Percentiles rank a stretch among this genome's conserved stretches.
These are phyloP conservation scores for Himalopsyche japonica DNA, from an alignment of 2,888 invertebrate species.

Conservation along the genomic window DNA sequence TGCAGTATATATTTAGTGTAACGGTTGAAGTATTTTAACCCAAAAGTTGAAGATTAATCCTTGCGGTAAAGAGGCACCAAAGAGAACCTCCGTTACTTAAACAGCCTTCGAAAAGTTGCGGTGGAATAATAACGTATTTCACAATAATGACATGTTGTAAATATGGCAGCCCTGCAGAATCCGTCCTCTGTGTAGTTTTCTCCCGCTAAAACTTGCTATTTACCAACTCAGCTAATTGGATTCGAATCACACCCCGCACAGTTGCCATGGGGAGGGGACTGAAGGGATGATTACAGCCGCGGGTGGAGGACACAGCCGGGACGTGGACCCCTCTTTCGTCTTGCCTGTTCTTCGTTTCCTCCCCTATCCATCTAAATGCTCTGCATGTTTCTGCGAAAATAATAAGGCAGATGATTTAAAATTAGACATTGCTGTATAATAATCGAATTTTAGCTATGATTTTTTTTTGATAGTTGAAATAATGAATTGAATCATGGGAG, in stretches of 20 bases:
- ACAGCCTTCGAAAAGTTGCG: background rate
- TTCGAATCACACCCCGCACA: constrained; percentile 29
- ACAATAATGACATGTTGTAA: background rate
- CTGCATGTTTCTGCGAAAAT: constrained; percentile 13
- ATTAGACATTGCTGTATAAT: background rate
- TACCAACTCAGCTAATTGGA: constrained; percentile 35
- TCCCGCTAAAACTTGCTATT: constrained; percentile 15
- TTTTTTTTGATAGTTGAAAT: no score
- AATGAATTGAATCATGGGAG: no score
- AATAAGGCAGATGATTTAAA: constrained; percentile 5
- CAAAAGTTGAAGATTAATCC: no score
- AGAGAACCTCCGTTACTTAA: no score
- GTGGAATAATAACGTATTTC: background rate
- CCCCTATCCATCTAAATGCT: background rate
- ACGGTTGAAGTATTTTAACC: no score
- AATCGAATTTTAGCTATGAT: background rate
- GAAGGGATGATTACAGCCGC: constrained; percentile 30
- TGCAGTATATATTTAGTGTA: no score
- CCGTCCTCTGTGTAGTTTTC: background rate
- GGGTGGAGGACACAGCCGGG: constrained; percentile 8
- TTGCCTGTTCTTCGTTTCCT: background rate
- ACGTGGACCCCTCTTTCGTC: background rate
- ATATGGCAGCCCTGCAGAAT: background rate
- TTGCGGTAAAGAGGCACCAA: no score
- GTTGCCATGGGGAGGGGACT: constrained; percentile 15